Base-by-base conservation (phyloP, 2,888 invertebrate genomes). In the Epirrhoe alternata region DNA sequence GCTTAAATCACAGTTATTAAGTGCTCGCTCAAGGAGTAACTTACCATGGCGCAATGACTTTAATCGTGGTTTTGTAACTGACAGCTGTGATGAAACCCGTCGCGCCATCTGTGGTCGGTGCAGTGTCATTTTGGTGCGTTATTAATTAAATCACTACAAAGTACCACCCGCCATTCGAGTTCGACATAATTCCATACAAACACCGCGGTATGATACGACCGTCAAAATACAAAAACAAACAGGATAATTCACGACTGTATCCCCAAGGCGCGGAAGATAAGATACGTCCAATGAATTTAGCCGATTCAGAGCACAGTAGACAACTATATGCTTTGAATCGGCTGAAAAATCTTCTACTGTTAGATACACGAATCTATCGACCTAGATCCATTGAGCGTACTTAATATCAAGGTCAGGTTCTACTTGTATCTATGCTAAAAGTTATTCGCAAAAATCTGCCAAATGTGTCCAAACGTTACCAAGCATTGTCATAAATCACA, bases 51-150 rank as follows among this genome's bases (percentile, higher is more conserved):
- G 66, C 62, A 66, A 66, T 59, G 61, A 24, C 45, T 62, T 62
- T 62, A 66, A 66, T 66, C 66, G 49, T 38, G 51, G 67, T 67
- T 63, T 63, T 63, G 67, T 45, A 67, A 67, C 47, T 35, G 57
- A 49, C 63, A 57, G 52, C 6, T 45, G 24, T 24, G 58, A 59
- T 59, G 63, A 38, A 67, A 66, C 62, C 59, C 51, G 67, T 60
- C 59, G 57, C 45, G 59, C 55, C 67, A 67, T 67, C 60, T 63
- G 47, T 51, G 51, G 58, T 16, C 16, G 31, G 42, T 24, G 16
- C 56, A 50, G 8, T 64, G 64, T 56, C 60, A 56, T 51, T 65
- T 53, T 51, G 65, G 51, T 51, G 58, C 49, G 64, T 50, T 64
- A 59, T 58, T 64, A 63, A 64, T 47, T 17, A 38, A 1, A 16